phyloP scores from a whole-genome alignment of 2,888 invertebrate genomes.

The Mongoloraphidia duomilia region DNA sequence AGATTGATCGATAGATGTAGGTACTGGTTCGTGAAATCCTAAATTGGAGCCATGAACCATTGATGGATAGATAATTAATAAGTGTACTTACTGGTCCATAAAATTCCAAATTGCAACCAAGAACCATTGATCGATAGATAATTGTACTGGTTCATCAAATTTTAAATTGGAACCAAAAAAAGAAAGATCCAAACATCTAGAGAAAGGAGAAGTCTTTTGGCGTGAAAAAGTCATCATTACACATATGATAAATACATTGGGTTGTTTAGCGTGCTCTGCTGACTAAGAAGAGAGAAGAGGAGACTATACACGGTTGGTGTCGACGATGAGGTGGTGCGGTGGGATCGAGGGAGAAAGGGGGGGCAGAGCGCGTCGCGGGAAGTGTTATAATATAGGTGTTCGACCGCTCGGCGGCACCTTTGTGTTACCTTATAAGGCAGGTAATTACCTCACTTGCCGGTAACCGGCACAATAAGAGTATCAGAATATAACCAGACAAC shows the following conservation, averaged over 20 bases:
- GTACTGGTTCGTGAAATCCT: too few species aligned
- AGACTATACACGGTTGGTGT: neutral
- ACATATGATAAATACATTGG: conserved; percentile 1
- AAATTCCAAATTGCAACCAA: too few species aligned
- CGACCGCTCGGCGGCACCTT: conserved; percentile 3
- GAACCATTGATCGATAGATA: too few species aligned
- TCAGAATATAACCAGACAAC: too few species aligned
- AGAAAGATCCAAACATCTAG: too few species aligned
- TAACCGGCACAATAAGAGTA: neutral
- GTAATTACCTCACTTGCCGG: conserved; percentile 5
- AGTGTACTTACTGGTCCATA: too few species aligned
- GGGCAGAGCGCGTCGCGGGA: conserved; percentile 1
- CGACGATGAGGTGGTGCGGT: neutral
- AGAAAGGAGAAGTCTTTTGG: too few species aligned
- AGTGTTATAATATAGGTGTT: conserved; percentile 6
- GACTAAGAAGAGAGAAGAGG: neutral
- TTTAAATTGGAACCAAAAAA: too few species aligned
- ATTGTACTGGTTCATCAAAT: too few species aligned
- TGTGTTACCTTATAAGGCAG: conserved; percentile 6
- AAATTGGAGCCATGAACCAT: too few species aligned
- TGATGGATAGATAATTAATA: too few species aligned
- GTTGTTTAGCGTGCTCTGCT: neutral
- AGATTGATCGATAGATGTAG: too few species aligned
- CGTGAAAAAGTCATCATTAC: conserved; percentile 1
- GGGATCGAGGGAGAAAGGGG: neutral